phyloP scores from a whole-genome alignment of 1,140 invertebrate species.

The Panagrolaimus sp. region DNA sequence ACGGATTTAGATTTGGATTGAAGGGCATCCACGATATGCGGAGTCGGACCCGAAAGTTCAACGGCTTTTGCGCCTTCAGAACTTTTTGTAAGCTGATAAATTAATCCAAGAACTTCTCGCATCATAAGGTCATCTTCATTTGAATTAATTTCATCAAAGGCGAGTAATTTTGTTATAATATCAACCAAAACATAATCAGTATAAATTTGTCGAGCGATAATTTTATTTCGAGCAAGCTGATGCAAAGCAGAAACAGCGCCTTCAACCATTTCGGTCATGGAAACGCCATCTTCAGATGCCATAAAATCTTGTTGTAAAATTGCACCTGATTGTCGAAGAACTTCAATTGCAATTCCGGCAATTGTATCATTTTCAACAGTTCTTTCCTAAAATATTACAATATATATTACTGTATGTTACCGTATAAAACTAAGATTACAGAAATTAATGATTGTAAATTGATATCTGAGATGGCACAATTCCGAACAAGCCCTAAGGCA shows the following conservation, averaged over 20 bases:
- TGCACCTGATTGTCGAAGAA: slow-evolving; percentile 34
- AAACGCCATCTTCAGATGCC: slow-evolving; percentile 44
- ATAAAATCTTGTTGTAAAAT: slow-evolving; percentile 27
- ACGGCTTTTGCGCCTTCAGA: slow-evolving; percentile 38
- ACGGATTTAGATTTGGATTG: slow-evolving; percentile 40
- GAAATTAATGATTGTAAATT: slow-evolving; percentile 68
- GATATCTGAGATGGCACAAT: slow-evolving; percentile 86
- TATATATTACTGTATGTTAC: too few species aligned
- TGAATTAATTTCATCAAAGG: slow-evolving; percentile 1
- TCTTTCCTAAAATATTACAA: slow-evolving; percentile 30
- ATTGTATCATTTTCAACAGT: slow-evolving; percentile 32
- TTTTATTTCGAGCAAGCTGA: slow-evolving; percentile 78
- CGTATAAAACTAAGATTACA: too few species aligned
- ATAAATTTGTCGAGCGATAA: slow-evolving; percentile 32
- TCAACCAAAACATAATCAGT: slow-evolving; percentile 31
- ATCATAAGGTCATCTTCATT: slow-evolving; percentile 40
- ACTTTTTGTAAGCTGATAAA: slow-evolving; percentile 49
- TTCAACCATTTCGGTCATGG: slow-evolving; percentile 45
- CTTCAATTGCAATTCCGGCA: slow-evolving; percentile 38
- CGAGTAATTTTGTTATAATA: slow-evolving; percentile 26
- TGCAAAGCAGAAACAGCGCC: slow-evolving; percentile 80
- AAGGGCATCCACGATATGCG: slow-evolving; percentile 34
- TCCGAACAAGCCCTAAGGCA: slow-evolving; percentile 91
- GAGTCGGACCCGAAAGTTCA: slow-evolving; percentile 33
- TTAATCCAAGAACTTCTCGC: slow-evolving; percentile 44